Conservation (phyloP, 2,113 vertebrate species). For the Raja brachyura region DNA sequence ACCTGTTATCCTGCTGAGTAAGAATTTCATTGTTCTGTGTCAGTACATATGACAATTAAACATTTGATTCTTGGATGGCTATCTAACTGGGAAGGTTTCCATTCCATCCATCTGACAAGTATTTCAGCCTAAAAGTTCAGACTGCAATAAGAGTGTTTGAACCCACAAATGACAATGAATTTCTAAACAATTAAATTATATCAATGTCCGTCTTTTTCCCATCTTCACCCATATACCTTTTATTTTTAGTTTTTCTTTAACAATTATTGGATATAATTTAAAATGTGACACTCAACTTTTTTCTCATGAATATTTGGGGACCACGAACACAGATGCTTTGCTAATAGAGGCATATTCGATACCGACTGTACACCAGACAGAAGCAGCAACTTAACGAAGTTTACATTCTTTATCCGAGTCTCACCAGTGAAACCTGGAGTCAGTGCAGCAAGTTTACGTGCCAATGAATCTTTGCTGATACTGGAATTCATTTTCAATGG, state of each 20-base stretch:
- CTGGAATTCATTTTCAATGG: constrained; percentile 60
- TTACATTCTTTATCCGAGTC: not conserved
- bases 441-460: constrained; percentile 56
- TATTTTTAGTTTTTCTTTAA: too few species aligned
- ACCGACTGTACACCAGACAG: not conserved
- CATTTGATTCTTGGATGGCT: not conserved
- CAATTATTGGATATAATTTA: not conserved
- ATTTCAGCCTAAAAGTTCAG: not conserved
- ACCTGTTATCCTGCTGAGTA: too few species aligned
- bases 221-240: not conserved
- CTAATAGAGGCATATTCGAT: not conserved
- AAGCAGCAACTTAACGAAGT: not conserved
- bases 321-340: not conserved
- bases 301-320: not conserved
- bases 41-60: too few species aligned
- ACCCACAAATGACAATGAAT: not conserved
- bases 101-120: not conserved
- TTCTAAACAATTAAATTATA: not conserved
- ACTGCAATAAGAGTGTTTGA: not conserved
- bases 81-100: not conserved
- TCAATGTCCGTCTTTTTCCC: not conserved
- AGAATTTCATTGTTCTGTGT: too few species aligned
- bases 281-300: not conserved
- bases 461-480: constrained; percentile 52
- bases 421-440: constrained; percentile 69